A percentile compares a stretch with the other conserved stretches of the same genome.
These are phyloP conservation scores for Saccopteryx bilineata DNA, from an alignment of 2,113 vertebrate species.

Conservation along the genomic window DNA sequence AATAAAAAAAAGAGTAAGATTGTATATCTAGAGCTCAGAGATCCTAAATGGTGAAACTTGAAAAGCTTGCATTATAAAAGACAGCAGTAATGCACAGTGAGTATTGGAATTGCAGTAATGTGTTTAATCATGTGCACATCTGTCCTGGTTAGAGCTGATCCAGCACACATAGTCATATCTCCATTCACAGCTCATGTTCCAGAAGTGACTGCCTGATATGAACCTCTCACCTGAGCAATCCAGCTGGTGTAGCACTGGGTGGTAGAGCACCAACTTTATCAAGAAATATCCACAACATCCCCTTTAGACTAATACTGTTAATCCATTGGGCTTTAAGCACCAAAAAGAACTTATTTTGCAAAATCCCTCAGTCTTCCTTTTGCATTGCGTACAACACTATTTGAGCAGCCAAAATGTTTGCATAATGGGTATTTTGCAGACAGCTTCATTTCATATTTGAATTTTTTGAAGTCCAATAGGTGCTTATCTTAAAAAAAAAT, in stretches of 20 bases:
- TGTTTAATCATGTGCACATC: not conserved
- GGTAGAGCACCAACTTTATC: not conserved
- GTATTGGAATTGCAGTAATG: not conserved
- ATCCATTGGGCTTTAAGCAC: not conserved
- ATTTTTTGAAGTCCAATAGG: not conserved
- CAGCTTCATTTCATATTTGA: constrained; percentile 60
- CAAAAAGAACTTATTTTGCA: constrained; percentile 52
- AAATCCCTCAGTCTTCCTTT: constrained; percentile 30
- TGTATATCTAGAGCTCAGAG: not conserved
- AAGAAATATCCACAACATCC: not conserved
- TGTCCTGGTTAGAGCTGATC: not conserved
- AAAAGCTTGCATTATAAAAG: not conserved
- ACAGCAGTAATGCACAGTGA: not conserved
- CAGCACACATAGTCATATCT: not conserved
- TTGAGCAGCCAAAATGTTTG: constrained; percentile 61
- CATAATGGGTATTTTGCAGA: constrained; percentile 61
- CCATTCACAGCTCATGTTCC: not conserved
- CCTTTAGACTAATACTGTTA: not conserved
- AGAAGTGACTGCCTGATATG: not conserved
- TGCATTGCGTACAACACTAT: not conserved
- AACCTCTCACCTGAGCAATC: not conserved
- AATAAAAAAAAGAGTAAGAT: not conserved
- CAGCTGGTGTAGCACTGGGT: not conserved
- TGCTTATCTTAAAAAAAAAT: constrained; percentile 40
- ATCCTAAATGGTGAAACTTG: not conserved